These are phyloP conservation scores for Saccopteryx bilineata DNA, from an alignment of 2,113 vertebrate genomes.

Conservation along the genomic window DNA sequence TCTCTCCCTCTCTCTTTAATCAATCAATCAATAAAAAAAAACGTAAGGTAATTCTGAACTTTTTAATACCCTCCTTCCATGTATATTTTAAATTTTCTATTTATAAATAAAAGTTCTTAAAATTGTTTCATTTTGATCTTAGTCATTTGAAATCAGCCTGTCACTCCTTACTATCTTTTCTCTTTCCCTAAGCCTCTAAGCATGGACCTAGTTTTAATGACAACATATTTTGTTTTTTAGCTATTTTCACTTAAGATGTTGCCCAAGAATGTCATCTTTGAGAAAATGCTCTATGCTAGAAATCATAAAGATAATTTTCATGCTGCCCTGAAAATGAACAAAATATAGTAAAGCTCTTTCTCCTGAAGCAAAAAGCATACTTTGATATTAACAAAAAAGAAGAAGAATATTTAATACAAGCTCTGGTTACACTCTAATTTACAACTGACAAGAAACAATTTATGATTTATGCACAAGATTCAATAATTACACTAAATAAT, in stretches of 20 bases:
- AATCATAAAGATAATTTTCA: neutral
- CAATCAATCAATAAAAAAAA: too few species aligned
- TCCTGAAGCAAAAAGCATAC: neutral
- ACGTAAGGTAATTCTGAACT: neutral
- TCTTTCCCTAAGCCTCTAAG: neutral
- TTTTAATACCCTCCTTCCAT: neutral
- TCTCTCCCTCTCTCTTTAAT: too few species aligned
- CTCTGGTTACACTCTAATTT: constrained; percentile 15
- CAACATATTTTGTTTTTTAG: neutral
- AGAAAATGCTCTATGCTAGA: neutral
- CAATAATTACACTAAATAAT: neutral
- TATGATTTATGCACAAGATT: constrained; percentile 58
- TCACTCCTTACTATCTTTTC: neutral
- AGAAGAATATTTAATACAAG: neutral
- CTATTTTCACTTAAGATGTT: constrained; percentile 26
- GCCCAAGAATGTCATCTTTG: neutral
- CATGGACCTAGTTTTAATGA: neutral
- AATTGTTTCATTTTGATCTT: constrained; percentile 45
- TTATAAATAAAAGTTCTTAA: constrained; percentile 17
- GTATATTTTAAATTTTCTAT: constrained; percentile 12
- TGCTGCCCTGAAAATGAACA: neutral
- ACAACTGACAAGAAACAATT: constrained; percentile 36
- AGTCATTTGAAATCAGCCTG: neutral
- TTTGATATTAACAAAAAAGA: neutral
- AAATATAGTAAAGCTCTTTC: neutral